phyloP scores from a whole-genome alignment of 92 coral and sea anemone species.

The Meandrina meandrites region DNA sequence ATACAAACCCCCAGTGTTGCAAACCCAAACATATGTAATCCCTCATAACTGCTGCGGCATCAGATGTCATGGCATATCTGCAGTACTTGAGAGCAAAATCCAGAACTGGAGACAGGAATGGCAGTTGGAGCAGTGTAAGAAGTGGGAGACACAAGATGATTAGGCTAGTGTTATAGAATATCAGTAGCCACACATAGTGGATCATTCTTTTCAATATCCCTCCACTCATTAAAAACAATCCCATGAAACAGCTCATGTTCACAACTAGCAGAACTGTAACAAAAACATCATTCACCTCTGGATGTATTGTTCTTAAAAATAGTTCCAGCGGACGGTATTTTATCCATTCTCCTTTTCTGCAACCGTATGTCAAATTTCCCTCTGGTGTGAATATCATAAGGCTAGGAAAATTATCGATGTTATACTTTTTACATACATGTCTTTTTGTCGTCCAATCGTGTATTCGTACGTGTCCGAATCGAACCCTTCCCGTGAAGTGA shows the following conservation, averaged over 20 bases:
- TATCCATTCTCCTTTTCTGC: constrained; percentile 79
- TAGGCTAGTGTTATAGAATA: constrained; percentile 81
- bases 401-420: constrained; percentile 67
- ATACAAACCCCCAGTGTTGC: constrained; percentile 50
- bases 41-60: constrained; percentile 74
- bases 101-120: constrained; percentile 71
- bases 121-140: constrained; percentile 77
- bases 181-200: constrained; percentile 63
- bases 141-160: constrained; percentile 84
- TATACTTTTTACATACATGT: constrained; percentile 65
- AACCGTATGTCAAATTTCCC: constrained; percentile 79
- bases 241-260: constrained; percentile 81
- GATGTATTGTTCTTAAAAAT: constrained; percentile 84
- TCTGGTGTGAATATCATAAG: constrained; percentile 89
- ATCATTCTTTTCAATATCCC: constrained; percentile 86
- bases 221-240: constrained; percentile 81
- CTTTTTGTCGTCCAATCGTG: constrained; percentile 53
- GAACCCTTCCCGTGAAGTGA: constrained; percentile 92
- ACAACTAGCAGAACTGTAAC: constrained; percentile 69
- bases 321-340: constrained; percentile 73
- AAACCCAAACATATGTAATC: constrained; percentile 58
- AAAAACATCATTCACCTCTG: constrained; percentile 94
- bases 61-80: constrained; percentile 81
- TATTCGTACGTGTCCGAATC: constrained; percentile 81
- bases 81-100: constrained; percentile 70